Base-by-base conservation (phyloP, 92 coral and sea anemone genomes). In the Blastomussa wellsi region DNA sequence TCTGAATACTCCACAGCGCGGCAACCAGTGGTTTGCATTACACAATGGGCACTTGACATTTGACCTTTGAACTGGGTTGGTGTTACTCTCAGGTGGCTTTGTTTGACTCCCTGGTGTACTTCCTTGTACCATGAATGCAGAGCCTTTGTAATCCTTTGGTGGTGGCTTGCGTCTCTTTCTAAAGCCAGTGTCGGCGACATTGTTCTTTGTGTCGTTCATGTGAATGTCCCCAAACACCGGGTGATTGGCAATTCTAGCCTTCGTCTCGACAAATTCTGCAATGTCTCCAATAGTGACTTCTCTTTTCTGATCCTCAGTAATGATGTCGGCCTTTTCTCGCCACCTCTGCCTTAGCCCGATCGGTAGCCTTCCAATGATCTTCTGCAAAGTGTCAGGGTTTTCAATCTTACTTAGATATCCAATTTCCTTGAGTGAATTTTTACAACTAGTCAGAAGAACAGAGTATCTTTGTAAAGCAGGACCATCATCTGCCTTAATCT, bases 231-330 rank as follows among this genome's bases (percentile, higher is more conserved):
- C 92, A 49, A 90, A 92, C 32, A 93, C 71, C 5, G 92, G 97
- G 66, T 82, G 97, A 47, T 62, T 86, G 39, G 94, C 94, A 0
- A 88, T 90, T 86, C 92, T 78, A 28, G 95, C 93, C 31, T 76
- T 79, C 31, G 75, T 59, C 74, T 90, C 93, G 2, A 93, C 79
- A 67, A 93, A 90, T 28, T 35, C 60, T 10, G 92, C 91, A 24
- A 93, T 35, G 64, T 91, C 94, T 57, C 88, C 90, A 29, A 90
- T 82, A 12, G 94, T 88, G 1, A 88, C 89, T 71, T 93, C 92
- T 81, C 96, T 83, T 19, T 69, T 76, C 85, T 67, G 26, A 32
- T 80, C 84, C 77, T 91, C 93, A 16, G 90, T 72, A 51, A 91
- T 86, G 78, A 37, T 37, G 87, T 90, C 94, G 22, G 90, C 90